Conservation (phyloP, 2,113 vertebrate genomes). For the Kryptolebias marmoratus region DNA sequence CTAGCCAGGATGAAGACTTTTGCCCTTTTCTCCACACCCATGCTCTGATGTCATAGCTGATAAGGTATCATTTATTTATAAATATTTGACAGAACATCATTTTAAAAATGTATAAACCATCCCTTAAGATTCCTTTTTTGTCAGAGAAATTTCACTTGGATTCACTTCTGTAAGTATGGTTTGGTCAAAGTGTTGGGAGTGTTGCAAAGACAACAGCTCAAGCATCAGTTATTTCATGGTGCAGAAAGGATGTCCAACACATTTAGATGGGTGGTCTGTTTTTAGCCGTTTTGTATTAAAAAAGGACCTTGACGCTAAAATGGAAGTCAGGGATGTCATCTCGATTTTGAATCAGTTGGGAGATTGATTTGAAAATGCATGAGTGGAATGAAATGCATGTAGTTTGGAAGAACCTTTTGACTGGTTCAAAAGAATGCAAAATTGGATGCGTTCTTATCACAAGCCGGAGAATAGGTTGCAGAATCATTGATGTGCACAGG, state of each 20-base stretch:
- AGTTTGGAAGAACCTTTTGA: conserved; percentile 34
- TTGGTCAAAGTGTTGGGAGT: conserved; percentile 25
- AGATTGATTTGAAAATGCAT: conserved; percentile 55
- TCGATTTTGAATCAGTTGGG: conserved; percentile 44
- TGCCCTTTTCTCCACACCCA: too few relatives aligned
- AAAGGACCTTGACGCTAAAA: conserved; percentile 33
- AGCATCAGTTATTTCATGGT: conserved; percentile 13
- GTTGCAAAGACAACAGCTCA: background rate
- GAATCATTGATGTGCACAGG: conserved; percentile 8
- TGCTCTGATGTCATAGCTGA: too few relatives aligned
- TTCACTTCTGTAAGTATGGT: conserved; percentile 37
- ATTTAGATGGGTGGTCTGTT: conserved; percentile 21
- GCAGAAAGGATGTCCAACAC: conserved; percentile 1
- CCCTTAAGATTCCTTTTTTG: too few relatives aligned
- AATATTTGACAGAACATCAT: too few relatives aligned
- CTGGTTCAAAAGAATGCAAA: conserved; percentile 19
- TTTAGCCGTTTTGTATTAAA: conserved; percentile 25
- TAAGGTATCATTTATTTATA: too few relatives aligned
- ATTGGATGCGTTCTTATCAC: conserved; percentile 49
- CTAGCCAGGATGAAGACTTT: too few relatives aligned
- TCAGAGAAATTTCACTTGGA: conserved; percentile 45
- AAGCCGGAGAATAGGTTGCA: conserved; percentile 24
- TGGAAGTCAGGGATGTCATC: conserved; percentile 50
- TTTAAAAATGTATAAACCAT: too few relatives aligned
- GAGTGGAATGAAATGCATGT: conserved; percentile 23